Evolutionary conservation across 2,888 invertebrate species (phyloP), one percentile per base, ranked within the genome.

Genomic region (Drosophila nr. perissopoda): DNA sequence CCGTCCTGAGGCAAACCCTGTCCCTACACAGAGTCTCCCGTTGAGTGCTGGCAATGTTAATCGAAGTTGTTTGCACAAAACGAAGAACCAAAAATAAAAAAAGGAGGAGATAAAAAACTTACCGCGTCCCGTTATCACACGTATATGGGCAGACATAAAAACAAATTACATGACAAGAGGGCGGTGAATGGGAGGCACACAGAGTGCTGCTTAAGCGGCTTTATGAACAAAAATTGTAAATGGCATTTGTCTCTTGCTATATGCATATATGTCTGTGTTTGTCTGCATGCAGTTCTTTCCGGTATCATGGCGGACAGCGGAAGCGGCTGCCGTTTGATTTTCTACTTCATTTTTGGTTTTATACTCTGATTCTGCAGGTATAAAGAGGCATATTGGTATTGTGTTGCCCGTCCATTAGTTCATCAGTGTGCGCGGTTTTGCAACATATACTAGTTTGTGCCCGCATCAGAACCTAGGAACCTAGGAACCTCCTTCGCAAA

Each of bases 171-270:
- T 88, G 82, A 74, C 57, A 60, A 42, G 38, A 38, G 45, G 38
- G 76, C 45, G 54, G 38, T 53, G 25, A 16, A 21, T 4, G 31
- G 4, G 42, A 16, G 33, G 52, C 40, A 34, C 56, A 48, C 38
- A 67, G 70, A 84, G 82, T 76, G 89, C 77, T 89, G 86, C 76
- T 86, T 90, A 89, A 85, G 85, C 90, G 80, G 89, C 87, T 89
- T 90, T 87, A 89, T 89, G 89, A 78, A 73, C 74, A 86, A 83
- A 86, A 90, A 90, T 90, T 90, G 90, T 89, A 86, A 90, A 86
- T 90, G 83, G 81, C 87, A 79, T 83, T 89, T 84, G 89, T 82
- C 81, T 80, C 62, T 65, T 51, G 56, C 52, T 64, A 25, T 63
- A 38, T 65, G 31, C 54, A 56, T 60, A 58, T 49, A 27, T 29